Evolutionary conservation across 2,888 invertebrate species (phyloP).

Genomic region (Pherbina coryleti): DNA sequence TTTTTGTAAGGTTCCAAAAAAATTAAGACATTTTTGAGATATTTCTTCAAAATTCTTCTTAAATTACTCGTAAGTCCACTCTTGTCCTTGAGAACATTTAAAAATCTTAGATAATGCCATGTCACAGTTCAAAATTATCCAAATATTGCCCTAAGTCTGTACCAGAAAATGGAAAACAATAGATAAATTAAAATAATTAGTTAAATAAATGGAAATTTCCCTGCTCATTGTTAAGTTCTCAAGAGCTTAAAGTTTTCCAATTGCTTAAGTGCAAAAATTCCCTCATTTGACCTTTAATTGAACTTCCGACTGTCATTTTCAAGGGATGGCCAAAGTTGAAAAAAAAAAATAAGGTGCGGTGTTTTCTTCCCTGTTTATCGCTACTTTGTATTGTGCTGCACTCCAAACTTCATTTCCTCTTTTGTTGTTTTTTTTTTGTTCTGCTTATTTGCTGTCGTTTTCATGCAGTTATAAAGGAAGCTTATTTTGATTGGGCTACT

Average conservation of each 20-base stretch:
- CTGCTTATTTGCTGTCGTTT: not conserved
- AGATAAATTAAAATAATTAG: not conserved
- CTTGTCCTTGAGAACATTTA: too few species aligned
- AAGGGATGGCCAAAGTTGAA: not conserved
- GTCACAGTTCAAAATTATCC: too few species aligned
- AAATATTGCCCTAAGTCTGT: too few species aligned
- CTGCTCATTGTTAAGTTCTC: not conserved
- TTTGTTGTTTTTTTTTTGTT: not conserved
- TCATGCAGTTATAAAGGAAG: not conserved
- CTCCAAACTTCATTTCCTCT: not conserved
- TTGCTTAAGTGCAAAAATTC: not conserved
- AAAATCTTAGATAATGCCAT: too few species aligned
- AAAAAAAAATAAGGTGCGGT: not conserved
- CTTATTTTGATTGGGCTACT: not conserved
- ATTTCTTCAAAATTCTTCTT: too few species aligned
- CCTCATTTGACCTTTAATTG: conserved; percentile 29
- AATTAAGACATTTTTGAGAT: too few species aligned
- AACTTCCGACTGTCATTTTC: conserved; percentile 39
- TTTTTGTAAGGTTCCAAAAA: too few species aligned
- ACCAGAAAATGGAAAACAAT: too few species aligned
- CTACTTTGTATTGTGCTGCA: not conserved
- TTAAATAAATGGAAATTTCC: not conserved
- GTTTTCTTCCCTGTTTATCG: not conserved
- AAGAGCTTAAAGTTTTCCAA: not conserved
- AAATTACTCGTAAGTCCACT: too few species aligned